Evolutionary conservation across 35 echinoderm and acorn worm species (phyloP), one percentile per base, ranked within the genome.

Genomic region (Nesometra sesokonis): DNA sequence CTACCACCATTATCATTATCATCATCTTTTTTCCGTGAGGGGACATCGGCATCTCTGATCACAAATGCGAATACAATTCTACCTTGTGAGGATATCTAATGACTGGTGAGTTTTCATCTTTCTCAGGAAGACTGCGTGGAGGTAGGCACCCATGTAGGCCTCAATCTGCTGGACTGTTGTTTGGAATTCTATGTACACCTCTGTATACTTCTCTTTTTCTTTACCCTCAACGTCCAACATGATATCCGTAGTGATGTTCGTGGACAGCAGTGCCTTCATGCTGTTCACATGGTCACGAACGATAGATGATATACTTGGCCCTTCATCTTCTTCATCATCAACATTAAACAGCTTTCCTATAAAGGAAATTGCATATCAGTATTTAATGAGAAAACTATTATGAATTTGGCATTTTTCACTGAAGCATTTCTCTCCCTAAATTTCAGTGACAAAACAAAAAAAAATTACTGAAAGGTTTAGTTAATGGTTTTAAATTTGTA

Each of bases 101-200:
- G 90, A 90, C 82, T 99, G 90, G 15, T 99, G 90, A 0, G 96
- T 99, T 84, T 99, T 94, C 92, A 94, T 94, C 67, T 92, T 92
- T 30, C 96, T 85, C 17, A 99, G 78, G 78, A 92, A 99, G 39
- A 99, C 88, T 0, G 96, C 96, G 33, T 99, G 96, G 2, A 99
- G 84, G 78, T 99, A 99, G 38, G 92, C 96, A 80, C 87, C 89
- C 37, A 99, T 85, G 38, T 90, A 94, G 38, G 89, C 86, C 86
- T 99, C 96, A 23, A 94, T 93, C 85, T 99, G 93, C 47, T 92
- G 87, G 0, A 99, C 89, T 5, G 93, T 99, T 8, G 82, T 77
- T 47, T 92, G 36, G 52, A 92, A 94, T 43, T 99, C 96, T 87
- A 92, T 87, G 37, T 94, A 94, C 0, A 90, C 93, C 79, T 92